Evolutionary conservation across 2,888 invertebrate genomes (phyloP), one percentile per base, ranked within the genome.

Genomic region (Chloroclysta siterata): DNA sequence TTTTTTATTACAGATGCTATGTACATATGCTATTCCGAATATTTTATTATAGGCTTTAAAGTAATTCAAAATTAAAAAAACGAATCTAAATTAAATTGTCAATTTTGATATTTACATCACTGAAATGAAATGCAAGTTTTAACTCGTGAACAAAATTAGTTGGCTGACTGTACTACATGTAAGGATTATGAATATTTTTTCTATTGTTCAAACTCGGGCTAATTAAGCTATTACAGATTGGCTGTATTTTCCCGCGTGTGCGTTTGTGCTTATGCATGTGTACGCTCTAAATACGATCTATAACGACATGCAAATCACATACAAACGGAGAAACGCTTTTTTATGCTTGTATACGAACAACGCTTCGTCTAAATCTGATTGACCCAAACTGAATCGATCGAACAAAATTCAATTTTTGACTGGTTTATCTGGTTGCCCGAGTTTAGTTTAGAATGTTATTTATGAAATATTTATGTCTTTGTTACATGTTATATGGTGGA

Each of bases 401-500:
- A 42, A 51, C 6, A 51, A 51, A 51, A 51, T 51, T n/a, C 14
- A 42, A 14, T 33, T 33, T 33, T 33, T 4, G 6, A 29, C 29
- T 29, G 29, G 29, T 33, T 42, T 42, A 14, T 44, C 15, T 44
- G 29, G 33, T 29, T 5, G n/a, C 17, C 44, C 15, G 11, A 46
- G 54, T 46, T 55, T 17, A 55, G 33, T 36, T 22, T 47, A 29
- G 15, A 42, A 29, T 33, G 14, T 28, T 36, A 54, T 60, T 57
- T 65, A 56, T 62, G 29, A 64, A 62, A 60, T 46, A 46, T 46
- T 46, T 59, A 65, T 66, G 65, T 56, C 60, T 70, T 42, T 72
- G 66, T 72, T 68, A 67, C 68, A 58, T 76, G 72, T 82, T 83
- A 83, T 85, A 85, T 87, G 89, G 84, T 88, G 90, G 90, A 87